Percentiles rank a stretch among this genome's conserved stretches.
Evolutionary conservation across 2,888 invertebrate species (phyloP).

Genomic region (Drosophila pseudotakahashii): DNA sequence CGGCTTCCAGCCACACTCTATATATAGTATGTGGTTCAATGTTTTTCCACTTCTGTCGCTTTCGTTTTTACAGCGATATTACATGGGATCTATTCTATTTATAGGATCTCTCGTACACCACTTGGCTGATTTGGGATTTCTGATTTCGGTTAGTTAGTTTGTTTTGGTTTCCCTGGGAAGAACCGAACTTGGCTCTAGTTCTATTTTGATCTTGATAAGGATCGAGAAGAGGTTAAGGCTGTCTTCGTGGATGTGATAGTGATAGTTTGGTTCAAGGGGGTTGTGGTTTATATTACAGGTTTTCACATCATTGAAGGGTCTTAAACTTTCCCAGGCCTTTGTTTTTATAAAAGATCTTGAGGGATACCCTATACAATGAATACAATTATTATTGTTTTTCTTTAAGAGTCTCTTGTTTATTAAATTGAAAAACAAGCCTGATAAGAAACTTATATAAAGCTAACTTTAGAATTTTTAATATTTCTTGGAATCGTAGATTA

Average conservation of each 20-base stretch:
- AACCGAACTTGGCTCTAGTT: conserved; percentile 1
- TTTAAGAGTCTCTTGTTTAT: neutral
- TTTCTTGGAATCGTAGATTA: neutral
- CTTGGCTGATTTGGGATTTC: conserved; percentile 19
- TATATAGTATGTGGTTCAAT: conserved; percentile 52
- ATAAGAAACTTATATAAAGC: conserved; percentile 4
- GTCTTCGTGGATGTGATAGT: neutral
- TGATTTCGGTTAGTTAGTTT: conserved; percentile 4
- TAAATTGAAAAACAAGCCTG: conserved; percentile 8
- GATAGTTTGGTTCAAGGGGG: neutral
- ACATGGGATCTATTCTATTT: conserved; percentile 1
- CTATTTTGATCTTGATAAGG: conserved; percentile 5
- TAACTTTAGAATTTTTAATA: neutral
- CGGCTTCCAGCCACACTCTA: conserved; percentile 25
- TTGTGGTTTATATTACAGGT: too few species aligned
- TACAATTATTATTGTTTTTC: neutral
- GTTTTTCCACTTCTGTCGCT: conserved; percentile 40
- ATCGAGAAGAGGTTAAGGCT: conserved; percentile 7
- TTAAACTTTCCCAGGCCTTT: neutral
- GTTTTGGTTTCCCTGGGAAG: neutral
- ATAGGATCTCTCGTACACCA: conserved; percentile 9
- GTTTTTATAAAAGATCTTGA: neutral
- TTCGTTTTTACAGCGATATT: conserved; percentile 28
- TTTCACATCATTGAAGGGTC: neutral
- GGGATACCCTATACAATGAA: neutral